Evolutionary conservation across 2,888 invertebrate species (phyloP).

Genomic region (Disparrhopalites patrizii): DNA sequence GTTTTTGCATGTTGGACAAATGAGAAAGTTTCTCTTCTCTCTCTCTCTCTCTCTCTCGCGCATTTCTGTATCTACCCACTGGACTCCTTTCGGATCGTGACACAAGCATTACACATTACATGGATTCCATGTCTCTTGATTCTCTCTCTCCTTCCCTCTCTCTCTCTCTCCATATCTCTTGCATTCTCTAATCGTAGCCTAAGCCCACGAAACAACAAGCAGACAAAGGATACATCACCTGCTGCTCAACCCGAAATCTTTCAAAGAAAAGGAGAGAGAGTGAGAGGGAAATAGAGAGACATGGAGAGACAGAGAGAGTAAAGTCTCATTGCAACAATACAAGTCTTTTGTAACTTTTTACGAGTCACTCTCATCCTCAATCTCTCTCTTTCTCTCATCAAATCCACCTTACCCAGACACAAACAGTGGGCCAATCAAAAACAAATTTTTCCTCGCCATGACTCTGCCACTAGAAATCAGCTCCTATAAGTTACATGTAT

Average conservation of each 20-base stretch:
- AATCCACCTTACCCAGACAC: background rate
- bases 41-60: no score
- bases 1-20: constrained; percentile 14
- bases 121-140: constrained; percentile 39
- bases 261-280: constrained; percentile 30
- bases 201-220: no score
- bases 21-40: no score
- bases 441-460: constrained; percentile 34
- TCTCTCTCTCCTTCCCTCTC: constrained; percentile 25
- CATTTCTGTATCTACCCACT: background rate
- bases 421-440: constrained; percentile 38
- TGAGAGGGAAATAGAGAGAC: no score
- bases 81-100: constrained; percentile 32
- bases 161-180: no score
- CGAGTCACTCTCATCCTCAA: constrained; percentile 38
- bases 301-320: no score
- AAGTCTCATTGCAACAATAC: no score
- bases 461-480: constrained; percentile 8
- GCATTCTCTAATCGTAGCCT: no score
- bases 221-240: constrained; percentile 33
- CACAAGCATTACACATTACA: constrained; percentile 36
- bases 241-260: constrained; percentile 31
- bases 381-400: constrained; percentile 2
- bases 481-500: background rate
- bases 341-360: constrained; percentile 38